Evolutionary conservation across 1,140 invertebrate genomes (phyloP), one percentile per base, ranked within the genome.

Genomic region (Rhynchophorus ferrugineus): DNA sequence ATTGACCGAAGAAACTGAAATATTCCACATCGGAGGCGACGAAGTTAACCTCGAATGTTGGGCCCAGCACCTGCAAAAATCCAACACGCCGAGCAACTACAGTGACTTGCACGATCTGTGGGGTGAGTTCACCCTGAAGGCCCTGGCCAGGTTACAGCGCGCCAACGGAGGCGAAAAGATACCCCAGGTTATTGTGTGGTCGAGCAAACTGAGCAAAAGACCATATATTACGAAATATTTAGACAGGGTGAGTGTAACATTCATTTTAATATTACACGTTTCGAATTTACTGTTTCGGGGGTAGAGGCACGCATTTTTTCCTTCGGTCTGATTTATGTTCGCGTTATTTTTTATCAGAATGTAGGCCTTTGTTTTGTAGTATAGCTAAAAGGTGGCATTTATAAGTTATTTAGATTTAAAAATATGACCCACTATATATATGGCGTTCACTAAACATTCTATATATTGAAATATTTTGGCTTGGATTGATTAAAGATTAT

Each of bases 21-120:
- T 86, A 14, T 83, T 90, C 60, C 89, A 91, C 68, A 75, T 91
- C 49, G 89, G 89, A 18, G 88, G 87, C 1, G 89, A 91, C 66
- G 89, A 91, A 71, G 87, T 90, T 13, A 77, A 82, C 64, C 65
- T 82, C 1, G 80, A 83, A n/a, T 87, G 85, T 54, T 87, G 85
- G 85, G 73, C 75, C 5, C 82, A 85, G 58, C 73, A 75, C 39
- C 47, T 68, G 1, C 72, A 74, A 22, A 75, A 74, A 33, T 71
- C 64, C 0, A 54, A 66, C 0, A 68, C 70, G 0, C 69, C 70
- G 63, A 79, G 80, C 39, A 85, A 84, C 59, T 81, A 86, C 58
- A 82, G 82, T 1, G 85, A 87, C 65, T 77, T 84, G 1, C 79
- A 86, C 57, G 78, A 81, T 1, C 66, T 89, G 2, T 91, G 87